Evolutionary conservation across 2,797 vertebrate species (phyloP), one percentile per base, ranked within the genome.

Genomic region (Babyrousa celebensis): DNA sequence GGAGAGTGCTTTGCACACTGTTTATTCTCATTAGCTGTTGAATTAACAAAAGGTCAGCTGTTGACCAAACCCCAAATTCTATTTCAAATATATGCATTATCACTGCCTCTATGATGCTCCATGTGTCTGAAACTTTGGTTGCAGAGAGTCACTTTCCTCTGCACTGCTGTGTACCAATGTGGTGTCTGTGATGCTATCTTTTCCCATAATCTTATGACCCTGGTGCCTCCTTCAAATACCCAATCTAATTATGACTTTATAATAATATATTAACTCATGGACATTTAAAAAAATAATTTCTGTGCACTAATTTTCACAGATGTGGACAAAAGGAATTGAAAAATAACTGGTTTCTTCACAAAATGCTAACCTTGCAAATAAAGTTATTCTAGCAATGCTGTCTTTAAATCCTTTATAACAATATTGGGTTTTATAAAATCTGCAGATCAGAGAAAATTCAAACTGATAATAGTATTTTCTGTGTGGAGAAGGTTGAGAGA

Each of bases 211-310:
- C 0, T 63, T 67, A 25, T 70, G 36, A 25, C 23, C 71, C n/a
- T 43, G 25, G 23, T n/a, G 62, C 32, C 58, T 62, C 36, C 12
- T 87, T 87, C 12, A 87, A 15, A 80, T 11, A 78, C 17, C 52
- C 43, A 27, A 32, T 17, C 5, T 32, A 68, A 74, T 68, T 74
- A 67, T 54, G 12, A 36, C 32, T 32, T 72, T 78, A 48, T 56
- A 17, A 93, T 78, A 70, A 63, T 40, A 65, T 5, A 70, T 75
- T 65, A 90, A 6, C 15, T 89, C 2, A 21, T 52, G 29, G 32
- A 65, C 75, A 88, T 36, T 72, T 88, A 23, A 29, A 92, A 92
- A 91, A 89, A 52, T 85, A 94, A 62, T 89, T 80, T 85, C 8
- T 54, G 36, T 56, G 3, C 17, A 48, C 18, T 3, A 56, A 25